Evolutionary conservation across 1,140 invertebrate genomes (phyloP), one percentile per base, ranked within the genome.

Genomic region (Drosophila pseudoananassae): DNA sequence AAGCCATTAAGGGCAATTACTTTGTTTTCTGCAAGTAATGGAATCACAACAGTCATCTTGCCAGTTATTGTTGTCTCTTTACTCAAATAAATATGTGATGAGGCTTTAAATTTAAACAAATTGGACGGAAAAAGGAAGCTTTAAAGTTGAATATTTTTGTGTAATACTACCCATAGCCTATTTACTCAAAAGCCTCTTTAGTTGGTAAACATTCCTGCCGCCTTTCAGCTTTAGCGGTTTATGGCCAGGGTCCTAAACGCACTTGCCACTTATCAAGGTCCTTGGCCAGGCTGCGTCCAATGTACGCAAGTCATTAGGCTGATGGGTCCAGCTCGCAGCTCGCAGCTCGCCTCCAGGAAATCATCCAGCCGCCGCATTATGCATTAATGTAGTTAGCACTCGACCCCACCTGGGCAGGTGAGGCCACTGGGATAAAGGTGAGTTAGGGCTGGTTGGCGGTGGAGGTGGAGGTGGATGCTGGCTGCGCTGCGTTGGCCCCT

Each of bases 381-480:
- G 65, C 77, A 84, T 69, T 84, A 84, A 84, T 84, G 82, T 84
- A 84, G 81, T 84, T 87, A 77, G 81, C 81, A 84, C 77, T 74
- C 79, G 76, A 59, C 36, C 73, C 63, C 57, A 17, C n/a, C 40
- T 43, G 40, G 40, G 36, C 20, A 33, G 33, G 33, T 12, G 25
- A 43, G n/a, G 9, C 7, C 4, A 6, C 8, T 20, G 33, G 47
- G 33, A 36, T 36, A 9, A 17, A 36, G 23, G 9, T n/a, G 33
- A 60, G 49, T 33, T n/a, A 38, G 33, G 9, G 29, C 14, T 20
- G 20, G 20, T 20, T 20, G 20, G 20, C 2, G 20, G 20, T 3
- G 20, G 20, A 20, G 17, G 17, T 20, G 17, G 17, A 20, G 20
- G 3, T 20, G 20, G 20, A 20, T 2, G 20, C 20, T 20, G 20